These are phyloP conservation scores for Phymorhynchus buccinoides DNA, from an alignment of 1,140 invertebrate species.

Conservation along the genomic window DNA sequence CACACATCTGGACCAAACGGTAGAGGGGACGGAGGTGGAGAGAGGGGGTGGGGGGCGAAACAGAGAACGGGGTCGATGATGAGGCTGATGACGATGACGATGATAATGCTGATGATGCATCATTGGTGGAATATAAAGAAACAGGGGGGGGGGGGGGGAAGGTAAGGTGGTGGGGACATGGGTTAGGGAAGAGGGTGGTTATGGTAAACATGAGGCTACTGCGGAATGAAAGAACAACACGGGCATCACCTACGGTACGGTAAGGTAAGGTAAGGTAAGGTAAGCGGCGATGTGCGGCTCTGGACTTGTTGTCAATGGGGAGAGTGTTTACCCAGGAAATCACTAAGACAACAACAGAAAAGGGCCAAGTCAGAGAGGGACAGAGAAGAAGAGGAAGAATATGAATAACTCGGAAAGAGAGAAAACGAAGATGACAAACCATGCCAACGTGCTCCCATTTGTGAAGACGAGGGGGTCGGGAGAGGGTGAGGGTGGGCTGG, in stretches of 20 bases:
- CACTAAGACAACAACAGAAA: no score
- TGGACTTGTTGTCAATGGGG: background rate
- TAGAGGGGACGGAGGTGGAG: background rate
- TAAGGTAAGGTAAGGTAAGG: no score
- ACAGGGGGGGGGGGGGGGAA: background rate
- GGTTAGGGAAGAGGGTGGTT: no score
- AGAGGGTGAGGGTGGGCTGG: background rate
- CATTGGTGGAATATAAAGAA: background rate
- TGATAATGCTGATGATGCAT: no score
- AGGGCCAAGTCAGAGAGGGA: no score
- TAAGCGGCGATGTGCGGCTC: background rate
- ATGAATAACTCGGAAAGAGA: no score
- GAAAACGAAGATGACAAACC: no score
- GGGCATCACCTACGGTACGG: background rate
- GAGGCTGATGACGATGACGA: background rate
- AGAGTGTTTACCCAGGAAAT: background rate
- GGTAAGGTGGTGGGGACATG: no score
- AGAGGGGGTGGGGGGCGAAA: background rate
- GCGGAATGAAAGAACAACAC: constrained; percentile 39
- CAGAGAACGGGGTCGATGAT: background rate
- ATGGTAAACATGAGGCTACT: background rate
- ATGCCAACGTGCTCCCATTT: no score
- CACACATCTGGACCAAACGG: constrained; percentile 25
- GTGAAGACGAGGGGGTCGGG: no score
- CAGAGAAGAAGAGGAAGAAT: no score